Evolutionary conservation across 2,888 invertebrate genomes (phyloP).

Genomic region (Heliconius sara): DNA sequence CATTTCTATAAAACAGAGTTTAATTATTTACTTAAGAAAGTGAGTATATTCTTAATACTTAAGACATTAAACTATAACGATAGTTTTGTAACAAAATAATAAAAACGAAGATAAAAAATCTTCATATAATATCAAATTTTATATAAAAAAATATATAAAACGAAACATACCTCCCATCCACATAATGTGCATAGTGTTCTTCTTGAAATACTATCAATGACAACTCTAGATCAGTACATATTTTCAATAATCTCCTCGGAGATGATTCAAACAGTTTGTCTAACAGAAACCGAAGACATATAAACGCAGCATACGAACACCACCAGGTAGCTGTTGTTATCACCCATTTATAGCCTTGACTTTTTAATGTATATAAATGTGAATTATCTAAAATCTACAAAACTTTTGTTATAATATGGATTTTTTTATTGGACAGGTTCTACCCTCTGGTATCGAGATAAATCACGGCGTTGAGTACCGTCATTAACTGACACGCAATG

Average conservation of each 20-base stretch:
- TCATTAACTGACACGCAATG: no score
- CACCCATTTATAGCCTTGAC: slow-evolving; percentile 68
- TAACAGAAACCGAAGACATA: slow-evolving; percentile 53
- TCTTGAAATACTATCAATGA: slow-evolving; percentile 75
- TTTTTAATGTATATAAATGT: slow-evolving; percentile 59
- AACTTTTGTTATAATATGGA: not conserved
- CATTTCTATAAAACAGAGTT: slow-evolving; percentile 56
- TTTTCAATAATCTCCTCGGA: slow-evolving; percentile 53
- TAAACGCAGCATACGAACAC: slow-evolving; percentile 59
- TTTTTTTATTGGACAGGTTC: not conserved
- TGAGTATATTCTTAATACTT: not conserved
- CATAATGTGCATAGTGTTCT: slow-evolving; percentile 74
- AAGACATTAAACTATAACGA: not conserved
- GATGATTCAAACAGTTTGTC: slow-evolving; percentile 56
- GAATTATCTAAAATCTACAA: slow-evolving; percentile 62
- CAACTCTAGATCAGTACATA: slow-evolving; percentile 65
- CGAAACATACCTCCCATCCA: slow-evolving; percentile 66
- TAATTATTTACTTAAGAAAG: not conserved
- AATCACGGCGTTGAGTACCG: no score
- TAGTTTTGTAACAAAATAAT: not conserved
- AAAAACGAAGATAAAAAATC: not conserved
- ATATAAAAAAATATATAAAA: not conserved
- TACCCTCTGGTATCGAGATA: no score
- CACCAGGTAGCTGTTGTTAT: slow-evolving; percentile 66
- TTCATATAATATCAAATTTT: no score